Evolutionary conservation across 2,797 vertebrate species (phyloP).

Genomic region (Notolepis coatsorum): DNA sequence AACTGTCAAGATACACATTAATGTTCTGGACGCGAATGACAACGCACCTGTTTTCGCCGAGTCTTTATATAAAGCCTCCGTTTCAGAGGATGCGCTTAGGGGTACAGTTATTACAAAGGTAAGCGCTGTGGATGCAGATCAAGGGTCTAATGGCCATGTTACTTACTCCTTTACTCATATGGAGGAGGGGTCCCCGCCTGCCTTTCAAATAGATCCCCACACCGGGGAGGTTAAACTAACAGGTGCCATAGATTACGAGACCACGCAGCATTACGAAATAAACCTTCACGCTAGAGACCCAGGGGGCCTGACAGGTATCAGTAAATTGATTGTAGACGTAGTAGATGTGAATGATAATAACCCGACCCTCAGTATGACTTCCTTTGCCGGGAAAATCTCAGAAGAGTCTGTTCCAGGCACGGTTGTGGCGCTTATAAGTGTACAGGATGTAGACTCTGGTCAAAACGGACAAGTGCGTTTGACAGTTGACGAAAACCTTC

Average conservation of each 20-base stretch:
- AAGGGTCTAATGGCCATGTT: conserved; percentile 64
- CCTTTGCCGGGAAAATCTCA: conserved; percentile 62
- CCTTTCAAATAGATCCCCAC: conserved; percentile 49
- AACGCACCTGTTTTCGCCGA: conserved; percentile 65
- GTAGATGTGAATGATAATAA: conserved; percentile 84
- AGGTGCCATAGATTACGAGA: conserved; percentile 63
- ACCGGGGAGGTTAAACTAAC: conserved; percentile 55
- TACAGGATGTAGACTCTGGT: conserved; percentile 80
- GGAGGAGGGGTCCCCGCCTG: conserved; percentile 27
- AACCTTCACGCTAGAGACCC: conserved; percentile 80
- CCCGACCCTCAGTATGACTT: conserved; percentile 73
- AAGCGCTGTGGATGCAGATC: conserved; percentile 64
- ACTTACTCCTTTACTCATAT: conserved; percentile 68
- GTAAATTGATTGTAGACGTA: conserved; percentile 76
- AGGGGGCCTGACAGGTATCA: conserved; percentile 64
- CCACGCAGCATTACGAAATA: conserved; percentile 69
- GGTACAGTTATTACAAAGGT: conserved; percentile 51
- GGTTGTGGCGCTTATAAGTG: conserved; percentile 80
- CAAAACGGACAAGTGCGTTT: conserved; percentile 80
- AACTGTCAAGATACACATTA: conserved; percentile 60
- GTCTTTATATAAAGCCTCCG: conserved; percentile 48
- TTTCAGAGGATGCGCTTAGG: conserved; percentile 52
- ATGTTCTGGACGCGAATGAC: conserved; percentile 73
- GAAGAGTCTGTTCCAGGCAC: conserved; percentile 68
- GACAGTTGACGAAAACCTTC: conserved; percentile 64